Percentiles rank a stretch among this genome's conserved stretches.
phyloP scores from a whole-genome alignment of 2,888 invertebrate species.

The Elysia crispata region DNA sequence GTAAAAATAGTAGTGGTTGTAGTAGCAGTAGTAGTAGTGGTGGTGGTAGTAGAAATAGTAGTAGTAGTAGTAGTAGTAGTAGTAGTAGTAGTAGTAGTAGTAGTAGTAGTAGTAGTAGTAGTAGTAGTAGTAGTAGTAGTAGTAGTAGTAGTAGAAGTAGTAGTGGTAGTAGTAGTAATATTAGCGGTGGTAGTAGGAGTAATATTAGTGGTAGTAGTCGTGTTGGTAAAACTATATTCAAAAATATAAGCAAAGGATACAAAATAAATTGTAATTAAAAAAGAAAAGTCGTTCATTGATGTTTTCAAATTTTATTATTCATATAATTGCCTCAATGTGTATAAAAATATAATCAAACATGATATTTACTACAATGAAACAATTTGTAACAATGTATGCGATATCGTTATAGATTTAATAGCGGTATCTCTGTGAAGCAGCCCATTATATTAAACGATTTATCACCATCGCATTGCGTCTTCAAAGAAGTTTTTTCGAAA shows the following conservation, averaged over 20 bases:
- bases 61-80: slow-evolving; percentile 16
- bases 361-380: too few species aligned
- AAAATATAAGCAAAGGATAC: neutral
- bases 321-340: too few species aligned
- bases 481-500: too few species aligned
- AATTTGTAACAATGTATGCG: too few species aligned
- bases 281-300: too few species aligned
- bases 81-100: slow-evolving; percentile 11
- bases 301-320: too few species aligned
- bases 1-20: slow-evolving; percentile 2
- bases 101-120: slow-evolving; percentile 26
- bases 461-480: too few species aligned
- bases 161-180: slow-evolving; percentile 10
- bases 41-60: neutral
- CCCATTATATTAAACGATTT: too few species aligned
- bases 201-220: neutral
- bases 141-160: slow-evolving; percentile 18
- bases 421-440: too few species aligned
- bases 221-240: neutral
- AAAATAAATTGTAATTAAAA: too few species aligned
- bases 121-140: slow-evolving; percentile 12
- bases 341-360: too few species aligned
- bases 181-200: neutral
- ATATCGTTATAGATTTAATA: too few species aligned
- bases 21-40: slow-evolving; percentile 10